phyloP scores from a whole-genome alignment of 2,113 vertebrate genomes.

The Sorex fumeus region DNA sequence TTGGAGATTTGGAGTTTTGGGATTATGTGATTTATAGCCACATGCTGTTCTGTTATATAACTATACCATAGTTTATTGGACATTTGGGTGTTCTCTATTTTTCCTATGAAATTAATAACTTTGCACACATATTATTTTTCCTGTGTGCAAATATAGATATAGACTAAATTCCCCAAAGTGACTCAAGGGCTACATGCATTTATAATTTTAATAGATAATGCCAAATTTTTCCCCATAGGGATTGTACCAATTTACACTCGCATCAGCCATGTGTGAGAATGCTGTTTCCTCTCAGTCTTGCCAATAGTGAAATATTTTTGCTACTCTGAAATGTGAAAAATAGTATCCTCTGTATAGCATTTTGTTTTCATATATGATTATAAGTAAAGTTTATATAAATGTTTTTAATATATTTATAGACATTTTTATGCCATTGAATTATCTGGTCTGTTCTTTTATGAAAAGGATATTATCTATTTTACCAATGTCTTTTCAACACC shows the following conservation, averaged over 20 bases:
- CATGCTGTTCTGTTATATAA: not conserved
- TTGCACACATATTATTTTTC: slow-evolving; percentile 21
- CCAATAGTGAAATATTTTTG: slow-evolving; percentile 6
- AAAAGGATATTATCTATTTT: not conserved
- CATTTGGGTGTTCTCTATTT: slow-evolving; percentile 48
- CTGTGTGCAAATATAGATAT: slow-evolving; percentile 20
- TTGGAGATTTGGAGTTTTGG: slow-evolving; percentile 11
- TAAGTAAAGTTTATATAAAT: not conserved
- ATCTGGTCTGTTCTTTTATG: not conserved
- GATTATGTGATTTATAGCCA: not conserved
- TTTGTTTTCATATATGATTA: not conserved
- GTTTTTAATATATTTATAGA: slow-evolving; percentile 21
- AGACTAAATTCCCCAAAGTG: slow-evolving; percentile 44
- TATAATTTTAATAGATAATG: slow-evolving; percentile 60
- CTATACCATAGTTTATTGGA: not conserved
- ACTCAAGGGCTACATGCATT: not conserved
- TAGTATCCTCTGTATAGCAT: not conserved
- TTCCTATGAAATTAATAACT: slow-evolving; percentile 42
- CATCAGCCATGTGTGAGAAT: slow-evolving; percentile 12
- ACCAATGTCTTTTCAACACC: not conserved
- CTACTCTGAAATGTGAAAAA: slow-evolving; percentile 38
- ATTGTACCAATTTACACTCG: slow-evolving; percentile 28
- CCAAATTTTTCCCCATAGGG: slow-evolving; percentile 18
- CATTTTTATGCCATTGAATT: slow-evolving; percentile 6
- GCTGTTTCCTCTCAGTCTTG: not conserved